Conservation (phyloP, 2,797 vertebrate species). For the Argyrosomus regius region DNA sequence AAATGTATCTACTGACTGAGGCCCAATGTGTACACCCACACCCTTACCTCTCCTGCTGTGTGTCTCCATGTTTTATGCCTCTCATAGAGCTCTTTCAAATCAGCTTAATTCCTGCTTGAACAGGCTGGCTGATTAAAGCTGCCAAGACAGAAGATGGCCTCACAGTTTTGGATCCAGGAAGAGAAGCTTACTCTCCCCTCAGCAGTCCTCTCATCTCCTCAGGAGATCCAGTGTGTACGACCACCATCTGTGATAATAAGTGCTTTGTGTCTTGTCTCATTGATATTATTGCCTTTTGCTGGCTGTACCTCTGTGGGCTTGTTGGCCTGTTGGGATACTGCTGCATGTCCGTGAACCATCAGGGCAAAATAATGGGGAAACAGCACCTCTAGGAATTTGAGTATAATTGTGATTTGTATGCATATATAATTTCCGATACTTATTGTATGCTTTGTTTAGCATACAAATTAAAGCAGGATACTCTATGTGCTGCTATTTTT, state of each 20-base stretch:
- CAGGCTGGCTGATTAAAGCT: conserved; percentile 48
- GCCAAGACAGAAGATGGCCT: conserved; percentile 48
- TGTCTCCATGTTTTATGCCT: conserved; percentile 21
- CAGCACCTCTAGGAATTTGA: background rate
- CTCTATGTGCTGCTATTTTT: background rate
- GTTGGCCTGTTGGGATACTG: conserved; percentile 20
- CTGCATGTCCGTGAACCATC: conserved; percentile 2
- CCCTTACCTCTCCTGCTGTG: conserved; percentile 19
- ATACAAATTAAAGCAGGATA: background rate
- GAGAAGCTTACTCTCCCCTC: conserved; percentile 19
- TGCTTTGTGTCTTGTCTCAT: conserved; percentile 17
- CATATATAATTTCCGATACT: background rate
- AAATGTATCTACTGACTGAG: conserved; percentile 5
- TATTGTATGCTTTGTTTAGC: background rate
- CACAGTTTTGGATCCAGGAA: conserved; percentile 35
- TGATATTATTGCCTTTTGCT: conserved; percentile 9
- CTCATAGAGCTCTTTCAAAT: conserved; percentile 23
- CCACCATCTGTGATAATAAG: conserved; percentile 60
- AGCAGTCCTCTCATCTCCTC: conserved; percentile 27
- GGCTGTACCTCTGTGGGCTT: conserved; percentile 6
- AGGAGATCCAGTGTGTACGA: conserved; percentile 41
- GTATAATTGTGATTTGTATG: background rate
- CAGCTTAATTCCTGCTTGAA: conserved; percentile 42
- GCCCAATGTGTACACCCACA: background rate
- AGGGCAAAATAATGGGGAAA: background rate